phyloP scores from a whole-genome alignment of 2,113 vertebrate species.

The Poicephalus gulielmi region DNA sequence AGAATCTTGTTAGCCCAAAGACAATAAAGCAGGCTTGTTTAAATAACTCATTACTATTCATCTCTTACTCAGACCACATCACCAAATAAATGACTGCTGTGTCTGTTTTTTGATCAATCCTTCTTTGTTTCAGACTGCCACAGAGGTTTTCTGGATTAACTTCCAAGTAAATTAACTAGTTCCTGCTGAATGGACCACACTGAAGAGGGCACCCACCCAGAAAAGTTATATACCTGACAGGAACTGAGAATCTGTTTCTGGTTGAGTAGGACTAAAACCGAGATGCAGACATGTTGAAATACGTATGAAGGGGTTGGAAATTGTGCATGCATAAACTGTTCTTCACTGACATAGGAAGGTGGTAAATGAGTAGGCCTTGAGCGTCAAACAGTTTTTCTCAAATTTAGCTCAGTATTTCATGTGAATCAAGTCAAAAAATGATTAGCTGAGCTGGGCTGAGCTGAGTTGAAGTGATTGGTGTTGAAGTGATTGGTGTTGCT shows the following conservation, averaged over 20 bases:
- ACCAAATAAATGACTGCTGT: conserved; percentile 32
- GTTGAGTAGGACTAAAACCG: background rate
- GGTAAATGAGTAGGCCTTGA: background rate
- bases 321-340: background rate
- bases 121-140: conserved; percentile 42
- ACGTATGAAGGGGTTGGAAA: background rate
- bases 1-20: conserved; percentile 24
- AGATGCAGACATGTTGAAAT: background rate
- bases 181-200: background rate
- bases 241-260: background rate
- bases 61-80: conserved; percentile 35
- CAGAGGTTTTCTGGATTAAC: conserved; percentile 27
- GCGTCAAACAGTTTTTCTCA: background rate
- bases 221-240: background rate
- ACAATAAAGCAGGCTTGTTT: conserved; percentile 51
- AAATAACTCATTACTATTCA: conserved; percentile 6
- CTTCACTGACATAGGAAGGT: background rate
- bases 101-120: conserved; percentile 38
- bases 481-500: background rate
- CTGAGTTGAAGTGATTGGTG: background rate
- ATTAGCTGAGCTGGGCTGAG: background rate
- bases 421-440: background rate
- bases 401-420: background rate
- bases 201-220: background rate
- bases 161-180: conserved; percentile 10